Base-by-base conservation (phyloP, 2,888 invertebrate genomes). In the Drosophila fulvimacula region DNA sequence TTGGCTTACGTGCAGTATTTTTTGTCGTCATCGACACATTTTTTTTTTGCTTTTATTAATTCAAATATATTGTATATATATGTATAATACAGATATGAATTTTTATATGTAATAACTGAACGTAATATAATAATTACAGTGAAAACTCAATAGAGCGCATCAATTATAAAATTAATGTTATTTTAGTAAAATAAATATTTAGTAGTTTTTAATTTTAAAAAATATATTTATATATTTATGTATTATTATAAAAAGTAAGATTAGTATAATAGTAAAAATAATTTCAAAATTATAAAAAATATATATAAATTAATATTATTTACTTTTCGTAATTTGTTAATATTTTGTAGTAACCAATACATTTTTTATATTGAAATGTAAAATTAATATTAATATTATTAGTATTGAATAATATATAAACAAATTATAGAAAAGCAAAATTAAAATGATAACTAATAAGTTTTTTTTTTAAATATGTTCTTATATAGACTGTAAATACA, bases 1-100 rank as follows among this genome's bases (percentile, higher is more conserved):
- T 63, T 55, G 39, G 60, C 46, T 58, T 69, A 66, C 69, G 77
- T 66, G 64, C 51, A 15, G 1, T 39, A 21, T 49, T 24, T n/a
- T 11, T 30, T 48, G 51, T 36, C 44, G 71, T 59, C 65, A 71
- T 71, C 10, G n/a, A 13, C 15, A 51, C 55, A 13, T 39, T 32
- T 44, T 52, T 48, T 34, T 56, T 32, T 60, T 65, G 53, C 34
- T 34, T 27, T n/a, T 65, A 46, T 39, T 34, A 13, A 5, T 24
- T 44, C 15, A 24, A 24, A 7, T 38, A 34, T 32, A 41, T 15
- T 46, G 61, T 46, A n/a, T 46, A 7, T 32, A 44, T 44, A 44
- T 24, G 3, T 62, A 24, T 11, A 32, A 32, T 32, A 10, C 0
- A 13, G n/a, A 41, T 32, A 24, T 21, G 17, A n/a, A 19, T 46